Conservation (phyloP, 2,797 vertebrate genomes). For the Remorina albescens region DNA sequence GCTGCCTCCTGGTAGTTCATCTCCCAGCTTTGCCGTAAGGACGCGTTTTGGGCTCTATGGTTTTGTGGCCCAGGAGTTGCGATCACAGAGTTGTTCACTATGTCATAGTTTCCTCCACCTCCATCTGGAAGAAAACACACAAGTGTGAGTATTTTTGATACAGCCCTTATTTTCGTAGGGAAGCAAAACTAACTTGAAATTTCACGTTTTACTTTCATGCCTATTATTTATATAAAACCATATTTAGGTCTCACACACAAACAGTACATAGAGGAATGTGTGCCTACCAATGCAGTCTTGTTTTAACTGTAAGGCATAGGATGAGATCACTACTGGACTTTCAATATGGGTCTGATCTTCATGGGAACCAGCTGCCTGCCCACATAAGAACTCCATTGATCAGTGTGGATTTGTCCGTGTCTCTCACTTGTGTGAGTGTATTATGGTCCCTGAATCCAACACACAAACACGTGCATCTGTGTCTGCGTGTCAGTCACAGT, state of each 20-base stretch:
- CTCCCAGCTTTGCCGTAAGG: conserved; percentile 91
- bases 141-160: conserved; percentile 13
- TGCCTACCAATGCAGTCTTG: conserved; percentile 67
- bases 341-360: conserved; percentile 57
- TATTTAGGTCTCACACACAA: conserved; percentile 4
- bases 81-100: conserved; percentile 78
- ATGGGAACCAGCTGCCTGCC: conserved; percentile 53
- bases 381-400: conserved; percentile 73
- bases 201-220: not conserved
- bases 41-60: conserved; percentile 79
- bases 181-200: not conserved
- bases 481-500: conserved; percentile 57
- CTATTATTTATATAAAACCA: not conserved
- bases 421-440: conserved; percentile 39
- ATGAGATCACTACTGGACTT: conserved; percentile 70
- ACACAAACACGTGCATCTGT: conserved; percentile 11
- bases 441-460: conserved; percentile 44
- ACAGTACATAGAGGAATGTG: not conserved
- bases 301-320: conserved; percentile 66
- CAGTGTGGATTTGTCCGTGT: conserved; percentile 35
- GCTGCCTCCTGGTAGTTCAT: conserved; percentile 98
- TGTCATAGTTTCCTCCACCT: conserved; percentile 86
- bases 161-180: not conserved
- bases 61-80: conserved; percentile 84
- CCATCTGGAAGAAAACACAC: conserved; percentile 85